phyloP scores from a whole-genome alignment of 1,140 invertebrate species.

The Drosophila quadrilineata region DNA sequence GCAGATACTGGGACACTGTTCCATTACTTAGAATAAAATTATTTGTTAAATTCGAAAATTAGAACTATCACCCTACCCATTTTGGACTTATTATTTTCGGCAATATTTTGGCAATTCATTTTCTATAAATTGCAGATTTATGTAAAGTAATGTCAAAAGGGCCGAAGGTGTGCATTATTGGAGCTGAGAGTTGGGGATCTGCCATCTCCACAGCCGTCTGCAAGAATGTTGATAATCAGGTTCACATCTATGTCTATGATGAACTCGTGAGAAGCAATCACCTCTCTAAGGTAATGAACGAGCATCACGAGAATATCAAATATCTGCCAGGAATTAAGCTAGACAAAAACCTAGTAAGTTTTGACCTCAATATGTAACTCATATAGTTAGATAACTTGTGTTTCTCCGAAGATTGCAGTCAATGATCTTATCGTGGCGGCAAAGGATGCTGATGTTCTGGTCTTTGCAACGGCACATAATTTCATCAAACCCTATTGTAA shows the following conservation, averaged over 20 bases:
- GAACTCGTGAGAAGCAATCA: conserved; percentile 38
- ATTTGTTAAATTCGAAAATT: conserved; percentile 15
- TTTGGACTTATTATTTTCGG: no score
- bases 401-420: conserved; percentile 90
- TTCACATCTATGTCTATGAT: conserved; percentile 59
- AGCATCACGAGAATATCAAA: conserved; percentile 58
- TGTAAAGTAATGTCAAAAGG: conserved; percentile 28
- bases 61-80: no score
- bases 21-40: neutral
- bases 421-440: conserved; percentile 94
- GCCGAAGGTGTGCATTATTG: conserved; percentile 63
- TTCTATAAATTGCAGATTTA: neutral
- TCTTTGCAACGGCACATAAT: conserved; percentile 99
- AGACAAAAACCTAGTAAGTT: conserved; percentile 50
- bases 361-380: neutral
- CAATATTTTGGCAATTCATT: conserved; percentile 1
- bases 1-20: conserved; percentile 2
- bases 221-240: conserved; percentile 45
- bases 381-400: neutral
- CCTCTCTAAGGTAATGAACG: conserved; percentile 57
- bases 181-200: conserved; percentile 62
- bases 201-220: conserved; percentile 57
- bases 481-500: conserved; percentile 93
- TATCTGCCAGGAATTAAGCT: conserved; percentile 59
- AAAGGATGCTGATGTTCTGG: conserved; percentile 94